These are phyloP conservation scores for Keiferia lycopersicella DNA, from an alignment of 2,888 invertebrate genomes.

Conservation along the genomic window DNA sequence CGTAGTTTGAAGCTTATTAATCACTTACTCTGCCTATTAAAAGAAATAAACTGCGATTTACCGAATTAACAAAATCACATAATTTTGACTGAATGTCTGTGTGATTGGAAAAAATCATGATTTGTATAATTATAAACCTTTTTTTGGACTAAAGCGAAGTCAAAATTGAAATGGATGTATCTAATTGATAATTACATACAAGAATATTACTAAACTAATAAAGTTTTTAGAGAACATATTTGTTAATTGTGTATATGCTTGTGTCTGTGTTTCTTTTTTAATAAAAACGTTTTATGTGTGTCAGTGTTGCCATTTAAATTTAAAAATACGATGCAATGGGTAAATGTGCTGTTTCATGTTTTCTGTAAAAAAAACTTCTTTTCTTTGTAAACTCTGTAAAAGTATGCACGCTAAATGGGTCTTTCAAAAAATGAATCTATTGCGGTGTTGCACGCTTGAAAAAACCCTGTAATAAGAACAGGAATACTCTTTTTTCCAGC, in stretches of 20 bases:
- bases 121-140: constrained; percentile 29
- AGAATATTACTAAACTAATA: neutral
- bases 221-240: neutral
- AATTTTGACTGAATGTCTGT: constrained; percentile 65
- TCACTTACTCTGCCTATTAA: constrained; percentile 27
- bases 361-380: constrained; percentile 37
- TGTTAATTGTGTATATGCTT: constrained; percentile 48
- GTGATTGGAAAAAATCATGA: constrained; percentile 47
- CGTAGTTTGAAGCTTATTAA: constrained; percentile 28
- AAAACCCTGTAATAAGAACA: constrained; percentile 52
- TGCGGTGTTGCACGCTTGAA: constrained; percentile 70
- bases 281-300: constrained; percentile 39
- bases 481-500: constrained; percentile 53
- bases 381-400: constrained; percentile 39
- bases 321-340: constrained; percentile 8
- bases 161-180: neutral
- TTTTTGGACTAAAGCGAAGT: constrained; percentile 52
- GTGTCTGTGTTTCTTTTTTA: constrained; percentile 35
- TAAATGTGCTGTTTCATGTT: constrained; percentile 18
- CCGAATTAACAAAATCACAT: constrained; percentile 29
- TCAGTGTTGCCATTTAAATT: constrained; percentile 41
- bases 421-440: constrained; percentile 36
- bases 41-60: constrained; percentile 25
- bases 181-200: neutral
- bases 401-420: constrained; percentile 48